Evolutionary conservation across 2,113 vertebrate genomes (phyloP).

Genomic region (Circaetus gallicus): DNA sequence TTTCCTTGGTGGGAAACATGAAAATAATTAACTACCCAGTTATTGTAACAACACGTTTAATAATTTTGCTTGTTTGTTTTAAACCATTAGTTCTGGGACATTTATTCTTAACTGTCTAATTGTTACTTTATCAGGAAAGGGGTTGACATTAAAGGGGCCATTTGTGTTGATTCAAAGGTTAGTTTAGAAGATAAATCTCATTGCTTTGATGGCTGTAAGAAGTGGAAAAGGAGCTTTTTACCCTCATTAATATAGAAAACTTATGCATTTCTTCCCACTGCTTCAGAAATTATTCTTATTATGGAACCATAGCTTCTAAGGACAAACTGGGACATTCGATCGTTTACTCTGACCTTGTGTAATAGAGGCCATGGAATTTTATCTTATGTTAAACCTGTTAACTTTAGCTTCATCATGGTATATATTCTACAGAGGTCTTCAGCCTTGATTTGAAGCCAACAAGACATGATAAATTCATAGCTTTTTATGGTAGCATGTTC

Average conservation of each 20-base stretch:
- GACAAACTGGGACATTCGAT: not conserved
- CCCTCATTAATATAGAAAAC: not conserved
- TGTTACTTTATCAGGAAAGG: not conserved
- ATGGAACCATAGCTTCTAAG: not conserved
- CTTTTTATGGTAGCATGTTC: not conserved
- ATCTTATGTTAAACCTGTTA: not conserved
- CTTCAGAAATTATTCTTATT: not conserved
- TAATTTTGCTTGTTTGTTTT: not conserved
- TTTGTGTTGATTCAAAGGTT: not conserved
- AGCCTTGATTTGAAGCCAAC: not conserved
- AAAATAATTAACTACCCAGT: not conserved
- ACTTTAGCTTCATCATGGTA: not conserved
- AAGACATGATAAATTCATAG: not conserved
- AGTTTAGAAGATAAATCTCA: not conserved
- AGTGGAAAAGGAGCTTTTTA: not conserved
- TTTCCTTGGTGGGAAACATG: not conserved
- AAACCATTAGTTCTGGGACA: not conserved
- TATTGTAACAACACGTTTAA: not conserved
- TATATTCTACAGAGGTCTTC: not conserved
- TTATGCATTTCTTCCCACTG: not conserved
- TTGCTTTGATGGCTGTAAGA: not conserved
- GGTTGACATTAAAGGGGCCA: fast-evolving
- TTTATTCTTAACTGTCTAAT: not conserved
- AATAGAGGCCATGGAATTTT: not conserved
- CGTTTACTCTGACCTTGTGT: not conserved